Percentiles rank a stretch among this genome's conserved stretches.
phyloP scores from a whole-genome alignment of 2,797 vertebrate species.

The Limosa lapponica region DNA sequence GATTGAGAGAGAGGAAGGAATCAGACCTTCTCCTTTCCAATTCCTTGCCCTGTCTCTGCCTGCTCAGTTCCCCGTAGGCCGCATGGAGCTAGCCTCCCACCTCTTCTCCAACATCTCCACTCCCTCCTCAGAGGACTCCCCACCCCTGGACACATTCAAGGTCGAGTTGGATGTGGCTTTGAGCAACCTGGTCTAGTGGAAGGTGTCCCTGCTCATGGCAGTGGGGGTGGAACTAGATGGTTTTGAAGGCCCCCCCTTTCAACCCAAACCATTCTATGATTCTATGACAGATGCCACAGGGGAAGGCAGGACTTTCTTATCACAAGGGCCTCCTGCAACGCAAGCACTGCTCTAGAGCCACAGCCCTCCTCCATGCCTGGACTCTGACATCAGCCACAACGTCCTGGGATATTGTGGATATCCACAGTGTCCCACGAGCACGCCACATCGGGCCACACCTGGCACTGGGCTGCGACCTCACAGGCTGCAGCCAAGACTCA shows the following conservation, averaged over 20 bases:
- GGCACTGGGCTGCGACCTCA: not conserved
- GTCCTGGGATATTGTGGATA: not conserved
- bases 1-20: not conserved
- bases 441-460: rapidly evolving
- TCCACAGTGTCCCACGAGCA: not conserved
- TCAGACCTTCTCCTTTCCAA: not conserved
- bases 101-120: not conserved
- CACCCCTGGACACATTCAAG: not conserved
- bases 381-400: not conserved
- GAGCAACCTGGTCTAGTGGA: not conserved
- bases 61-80: not conserved
- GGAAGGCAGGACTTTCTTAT: not conserved
- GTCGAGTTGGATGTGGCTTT: not conserved
- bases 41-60: not conserved
- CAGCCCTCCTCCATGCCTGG: rapidly evolving
- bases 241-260: not conserved
- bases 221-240: not conserved
- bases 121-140: not conserved
- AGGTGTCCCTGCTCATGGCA: not conserved
- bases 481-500: rapidly evolving
- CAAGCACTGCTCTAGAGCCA: not conserved
- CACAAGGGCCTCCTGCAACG: rapidly evolving
- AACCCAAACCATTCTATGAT: not conserved
- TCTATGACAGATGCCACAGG: not conserved
- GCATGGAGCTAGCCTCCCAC: not conserved